Conservation (phyloP, 2,888 invertebrate species). For the Calameuta idolon region DNA sequence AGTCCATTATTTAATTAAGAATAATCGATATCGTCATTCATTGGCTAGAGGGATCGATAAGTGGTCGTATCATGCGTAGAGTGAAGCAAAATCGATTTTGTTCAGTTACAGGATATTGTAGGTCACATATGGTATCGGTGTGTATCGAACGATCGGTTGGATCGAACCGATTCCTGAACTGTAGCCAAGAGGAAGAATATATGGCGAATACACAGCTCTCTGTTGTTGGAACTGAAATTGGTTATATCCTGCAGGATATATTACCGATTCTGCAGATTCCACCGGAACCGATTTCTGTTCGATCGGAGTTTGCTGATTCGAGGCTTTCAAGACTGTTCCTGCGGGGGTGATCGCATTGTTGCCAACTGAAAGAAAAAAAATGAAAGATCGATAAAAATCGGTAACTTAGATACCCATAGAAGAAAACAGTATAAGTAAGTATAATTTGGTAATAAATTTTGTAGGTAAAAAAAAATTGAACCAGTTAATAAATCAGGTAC, state of each 20-base stretch:
- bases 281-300: background rate
- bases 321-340: slow-evolving; percentile 20
- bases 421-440: too few species aligned
- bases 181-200: slow-evolving; percentile 12
- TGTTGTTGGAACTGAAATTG: slow-evolving; percentile 1
- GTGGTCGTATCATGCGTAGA: too few species aligned
- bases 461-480: too few species aligned
- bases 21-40: too few species aligned
- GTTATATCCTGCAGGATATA: background rate
- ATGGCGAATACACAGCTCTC: slow-evolving; percentile 11
- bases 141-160: slow-evolving; percentile 14
- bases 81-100: too few species aligned
- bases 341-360: slow-evolving; percentile 21
- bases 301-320: slow-evolving; percentile 7
- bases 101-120: slow-evolving; percentile 18
- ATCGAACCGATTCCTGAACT: background rate
- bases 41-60: too few species aligned
- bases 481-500: too few species aligned
- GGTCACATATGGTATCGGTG: slow-evolving; percentile 16
- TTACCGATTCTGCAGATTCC: background rate
- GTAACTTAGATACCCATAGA: background rate
- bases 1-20: too few species aligned
- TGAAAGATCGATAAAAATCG: background rate
- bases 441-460: too few species aligned
- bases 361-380: background rate